Percentiles rank a stretch among this genome's conserved stretches.
Evolutionary conservation across 1,140 invertebrate genomes (phyloP).

Genomic region (Mactra quadrangularis): DNA sequence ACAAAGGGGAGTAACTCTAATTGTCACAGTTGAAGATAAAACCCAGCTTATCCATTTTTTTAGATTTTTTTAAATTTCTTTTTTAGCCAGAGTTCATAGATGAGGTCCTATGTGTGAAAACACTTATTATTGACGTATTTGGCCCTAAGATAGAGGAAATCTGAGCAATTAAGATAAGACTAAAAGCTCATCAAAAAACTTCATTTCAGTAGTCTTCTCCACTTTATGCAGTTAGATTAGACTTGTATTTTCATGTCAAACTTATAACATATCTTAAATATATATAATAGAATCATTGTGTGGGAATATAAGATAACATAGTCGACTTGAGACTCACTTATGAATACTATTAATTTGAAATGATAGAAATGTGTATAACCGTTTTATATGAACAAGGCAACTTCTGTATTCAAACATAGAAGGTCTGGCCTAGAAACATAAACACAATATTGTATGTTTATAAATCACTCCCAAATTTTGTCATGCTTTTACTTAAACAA

Average conservation of each 20-base stretch:
- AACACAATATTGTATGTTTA: conserved; percentile 36
- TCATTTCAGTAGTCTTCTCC: conserved; percentile 55
- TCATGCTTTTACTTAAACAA: conserved; percentile 20
- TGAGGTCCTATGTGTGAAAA: not conserved
- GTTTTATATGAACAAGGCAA: too few relatives aligned
- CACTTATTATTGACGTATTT: conserved; percentile 30
- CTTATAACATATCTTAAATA: conserved; percentile 5
- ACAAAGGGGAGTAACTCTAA: conserved; percentile 14
- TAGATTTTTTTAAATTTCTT: not conserved
- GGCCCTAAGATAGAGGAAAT: conserved; percentile 38
- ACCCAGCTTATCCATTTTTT: not conserved
- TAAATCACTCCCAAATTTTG: conserved; percentile 28
- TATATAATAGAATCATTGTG: conserved; percentile 49
- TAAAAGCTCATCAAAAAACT: conserved; percentile 30
- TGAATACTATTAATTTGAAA: not conserved
- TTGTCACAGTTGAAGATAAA: not conserved
- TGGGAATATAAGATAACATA: conserved; percentile 34
- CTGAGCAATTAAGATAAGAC: conserved; percentile 56
- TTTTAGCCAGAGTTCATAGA: not conserved
- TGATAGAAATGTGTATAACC: not conserved
- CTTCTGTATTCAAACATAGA: too few relatives aligned
- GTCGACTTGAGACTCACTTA: conserved; percentile 17
- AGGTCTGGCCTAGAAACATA: conserved; percentile 1
- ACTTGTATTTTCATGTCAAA: conserved; percentile 25
- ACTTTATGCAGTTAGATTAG: conserved; percentile 39